phyloP scores from a whole-genome alignment of 2,113 vertebrate genomes.

The Psittacus erithacus region DNA sequence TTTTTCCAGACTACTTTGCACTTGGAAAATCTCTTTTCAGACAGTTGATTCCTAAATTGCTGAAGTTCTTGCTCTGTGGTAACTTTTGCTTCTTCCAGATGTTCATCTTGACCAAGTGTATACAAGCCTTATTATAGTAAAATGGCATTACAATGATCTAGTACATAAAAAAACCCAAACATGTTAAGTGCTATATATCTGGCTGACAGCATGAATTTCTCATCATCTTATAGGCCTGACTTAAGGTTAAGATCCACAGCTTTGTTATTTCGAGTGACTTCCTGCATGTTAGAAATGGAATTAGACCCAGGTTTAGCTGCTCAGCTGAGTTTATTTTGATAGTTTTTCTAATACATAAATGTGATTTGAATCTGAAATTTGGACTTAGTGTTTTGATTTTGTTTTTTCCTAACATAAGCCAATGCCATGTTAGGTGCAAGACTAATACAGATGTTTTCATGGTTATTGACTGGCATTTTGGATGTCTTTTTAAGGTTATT shows the following conservation, averaged over 20 bases:
- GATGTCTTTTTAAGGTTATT: not conserved
- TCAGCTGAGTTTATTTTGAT: not conserved
- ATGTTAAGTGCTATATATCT: not conserved
- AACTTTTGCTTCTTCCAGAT: not conserved
- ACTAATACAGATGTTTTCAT: not conserved
- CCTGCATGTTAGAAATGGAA: not conserved
- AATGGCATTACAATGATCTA: not conserved
- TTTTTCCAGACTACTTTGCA: not conserved
- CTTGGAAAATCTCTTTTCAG: not conserved
- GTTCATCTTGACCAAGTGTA: not conserved
- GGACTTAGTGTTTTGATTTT: not conserved
- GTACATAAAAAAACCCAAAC: not conserved
- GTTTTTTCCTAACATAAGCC: accelerated
- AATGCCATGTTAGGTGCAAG: not conserved
- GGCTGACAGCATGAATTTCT: not conserved
- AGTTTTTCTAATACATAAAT: not conserved
- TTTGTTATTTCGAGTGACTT: not conserved
- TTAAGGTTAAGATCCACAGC: not conserved
- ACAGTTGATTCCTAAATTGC: not conserved
- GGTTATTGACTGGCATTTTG: not conserved
- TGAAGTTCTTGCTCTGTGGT: not conserved
- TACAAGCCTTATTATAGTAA: not conserved
- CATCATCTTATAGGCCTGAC: not conserved
- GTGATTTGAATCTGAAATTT: not conserved
- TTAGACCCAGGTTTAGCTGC: not conserved